Conservation (phyloP, 53 echinoderm and acorn worm species). For the Hippasteria phrygiana region DNA sequence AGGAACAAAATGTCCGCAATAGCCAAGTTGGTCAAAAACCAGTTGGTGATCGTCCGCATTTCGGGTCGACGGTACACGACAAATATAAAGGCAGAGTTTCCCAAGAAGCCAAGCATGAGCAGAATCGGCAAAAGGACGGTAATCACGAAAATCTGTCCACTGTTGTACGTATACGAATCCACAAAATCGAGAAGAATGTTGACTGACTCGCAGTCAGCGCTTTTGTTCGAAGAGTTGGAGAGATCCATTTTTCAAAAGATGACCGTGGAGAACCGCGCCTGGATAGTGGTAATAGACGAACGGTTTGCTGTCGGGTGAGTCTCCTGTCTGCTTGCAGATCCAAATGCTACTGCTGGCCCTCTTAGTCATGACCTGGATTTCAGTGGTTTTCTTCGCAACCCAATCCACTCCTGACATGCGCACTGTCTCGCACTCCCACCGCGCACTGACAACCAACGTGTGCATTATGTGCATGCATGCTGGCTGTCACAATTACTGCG, state of each 20-base stretch:
- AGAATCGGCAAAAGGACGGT: conserved; percentile 74
- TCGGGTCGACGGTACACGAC: conserved; percentile 75
- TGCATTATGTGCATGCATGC: too few species aligned
- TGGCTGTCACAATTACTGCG: too few species aligned
- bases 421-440: too few species aligned
- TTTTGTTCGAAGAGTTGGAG: background rate
- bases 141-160: conserved; percentile 66
- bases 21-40: conserved; percentile 76
- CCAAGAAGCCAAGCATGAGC: conserved; percentile 69
- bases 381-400: too few species aligned
- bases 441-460: too few species aligned
- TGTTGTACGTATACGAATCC: conserved; percentile 53
- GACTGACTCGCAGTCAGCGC: background rate
- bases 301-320: too few species aligned
- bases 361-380: too few species aligned
- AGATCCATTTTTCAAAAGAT: conserved; percentile 2
- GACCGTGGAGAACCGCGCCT: too few species aligned
- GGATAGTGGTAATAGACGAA: too few species aligned
- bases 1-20: conserved; percentile 78
- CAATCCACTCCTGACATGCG: too few species aligned
- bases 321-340: too few species aligned
- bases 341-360: too few species aligned
- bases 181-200: conserved; percentile 23
- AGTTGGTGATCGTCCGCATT: conserved; percentile 82
- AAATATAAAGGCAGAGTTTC: conserved; percentile 79